Evolutionary conservation across 1,140 invertebrate species (phyloP).

Genomic region (Octopus sinensis): DNA sequence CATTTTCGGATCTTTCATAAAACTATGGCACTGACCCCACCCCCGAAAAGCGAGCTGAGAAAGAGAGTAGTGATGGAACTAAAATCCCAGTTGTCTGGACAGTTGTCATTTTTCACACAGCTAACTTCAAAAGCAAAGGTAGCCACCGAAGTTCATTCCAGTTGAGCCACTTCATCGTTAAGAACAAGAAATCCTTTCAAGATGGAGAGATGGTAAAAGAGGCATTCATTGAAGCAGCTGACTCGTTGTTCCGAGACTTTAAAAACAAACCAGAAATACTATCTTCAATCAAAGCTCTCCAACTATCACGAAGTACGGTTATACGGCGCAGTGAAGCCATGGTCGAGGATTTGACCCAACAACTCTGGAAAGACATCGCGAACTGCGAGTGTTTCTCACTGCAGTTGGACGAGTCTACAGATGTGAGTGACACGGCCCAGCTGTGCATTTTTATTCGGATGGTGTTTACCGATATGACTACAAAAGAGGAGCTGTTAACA

Average conservation of each 20-base stretch:
- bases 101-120: background rate
- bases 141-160: background rate
- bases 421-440: background rate
- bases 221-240: background rate
- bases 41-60: constrained; percentile 3
- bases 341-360: background rate
- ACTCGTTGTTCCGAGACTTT: constrained; percentile 11
- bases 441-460: background rate
- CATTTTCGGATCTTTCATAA: constrained; percentile 3
- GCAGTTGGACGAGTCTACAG: background rate
- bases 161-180: constrained; percentile 9
- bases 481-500: constrained; percentile 1
- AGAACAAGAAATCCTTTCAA: background rate
- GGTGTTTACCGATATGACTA: background rate
- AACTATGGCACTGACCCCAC: background rate
- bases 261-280: constrained; percentile 14
- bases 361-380: constrained; percentile 8
- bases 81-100: constrained; percentile 8
- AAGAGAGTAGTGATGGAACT: background rate
- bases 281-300: constrained; percentile 8
- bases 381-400: background rate
- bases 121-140: constrained; percentile 6
- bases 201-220: constrained; percentile 10
- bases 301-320: constrained; percentile 1
- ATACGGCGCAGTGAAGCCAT: background rate